Base-by-base conservation (phyloP, 2,888 invertebrate genomes). In the Stenurella melanura region DNA sequence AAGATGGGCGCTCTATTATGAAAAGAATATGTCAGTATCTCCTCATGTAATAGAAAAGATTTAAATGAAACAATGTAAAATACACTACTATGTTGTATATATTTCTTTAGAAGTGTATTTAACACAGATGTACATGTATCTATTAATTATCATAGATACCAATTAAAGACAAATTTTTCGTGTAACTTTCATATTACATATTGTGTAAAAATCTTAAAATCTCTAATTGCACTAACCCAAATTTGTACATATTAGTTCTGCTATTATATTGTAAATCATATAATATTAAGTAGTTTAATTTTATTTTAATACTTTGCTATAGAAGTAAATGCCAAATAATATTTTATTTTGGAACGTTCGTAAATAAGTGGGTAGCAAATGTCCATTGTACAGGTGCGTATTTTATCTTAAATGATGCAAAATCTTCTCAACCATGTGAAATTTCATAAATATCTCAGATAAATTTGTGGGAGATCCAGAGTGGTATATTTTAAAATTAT, bases 201-300 rank as follows among this genome's bases (percentile, higher is more conserved):
- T 72, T 72, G 63, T 72, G 72, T 72, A 72, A 63, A 61, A 72
- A 72, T 34, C 60, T 57, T 60, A 72, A 63, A 61, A 38, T 50
- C 63, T 72, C 34, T 63, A 72, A 72, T 54, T 63, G 72, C 72
- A 72, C 72, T 72, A 72, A 72, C 50, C 63, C 12, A 72, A 72
- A 72, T 63, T 70, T 72, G 72, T 72, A 72, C 72, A 72, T 72
- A 71, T 17, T 71, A 61, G 56, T 42, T 72, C 58, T 21, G 30
- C n/a, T 17, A 18, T 54, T 68, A 10, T 56, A 56, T 21, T 56
- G 54, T 56, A 68, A 54, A 68, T 57, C 54, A 10, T 21, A 56
- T 21, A 56, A n/a, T 4, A 15, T 67, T 19, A 17, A 7, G 17
- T 15, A 19, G 38, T 64, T 64, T 38, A 64, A 18, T 64, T 38